A percentile compares a stretch with the other conserved stretches of the same genome.
Evolutionary conservation across 1,140 invertebrate species (phyloP).

Genomic region (Papilio aristodemus): DNA sequence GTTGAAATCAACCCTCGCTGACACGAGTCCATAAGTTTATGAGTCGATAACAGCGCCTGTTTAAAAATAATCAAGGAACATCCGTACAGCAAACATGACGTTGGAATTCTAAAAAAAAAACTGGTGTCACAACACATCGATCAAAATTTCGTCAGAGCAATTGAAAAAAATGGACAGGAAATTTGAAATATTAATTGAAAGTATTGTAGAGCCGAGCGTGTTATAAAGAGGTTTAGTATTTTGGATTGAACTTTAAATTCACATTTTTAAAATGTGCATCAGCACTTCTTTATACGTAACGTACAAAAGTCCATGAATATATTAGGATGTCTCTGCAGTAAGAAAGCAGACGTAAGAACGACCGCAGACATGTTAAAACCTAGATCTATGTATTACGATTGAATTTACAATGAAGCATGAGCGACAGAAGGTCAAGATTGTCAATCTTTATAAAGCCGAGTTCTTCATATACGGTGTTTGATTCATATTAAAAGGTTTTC

Average conservation of each 20-base stretch:
- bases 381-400: background rate
- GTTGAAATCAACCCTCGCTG: background rate
- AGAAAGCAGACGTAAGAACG: background rate
- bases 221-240: too few species aligned
- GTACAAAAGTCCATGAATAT: background rate
- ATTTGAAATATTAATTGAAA: too few species aligned
- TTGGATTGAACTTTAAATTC: background rate
- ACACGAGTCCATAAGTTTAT: background rate
- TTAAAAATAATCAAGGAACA: background rate
- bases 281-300: background rate
- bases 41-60: background rate
- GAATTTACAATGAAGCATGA: conserved; percentile 9
- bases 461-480: background rate
- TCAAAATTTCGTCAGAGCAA: background rate
- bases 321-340: background rate
- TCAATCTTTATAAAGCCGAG: conserved; percentile 12
- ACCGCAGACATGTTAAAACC: conserved; percentile 10
- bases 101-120: background rate
- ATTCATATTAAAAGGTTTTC: background rate
- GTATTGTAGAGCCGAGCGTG: too few species aligned
- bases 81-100: background rate
- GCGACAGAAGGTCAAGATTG: background rate
- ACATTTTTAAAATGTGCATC: background rate
- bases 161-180: background rate
- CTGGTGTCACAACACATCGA: background rate